Evolutionary conservation across 2,113 vertebrate genomes (phyloP), one percentile per base, ranked within the genome.

Genomic region (Crypturellus undulatus): DNA sequence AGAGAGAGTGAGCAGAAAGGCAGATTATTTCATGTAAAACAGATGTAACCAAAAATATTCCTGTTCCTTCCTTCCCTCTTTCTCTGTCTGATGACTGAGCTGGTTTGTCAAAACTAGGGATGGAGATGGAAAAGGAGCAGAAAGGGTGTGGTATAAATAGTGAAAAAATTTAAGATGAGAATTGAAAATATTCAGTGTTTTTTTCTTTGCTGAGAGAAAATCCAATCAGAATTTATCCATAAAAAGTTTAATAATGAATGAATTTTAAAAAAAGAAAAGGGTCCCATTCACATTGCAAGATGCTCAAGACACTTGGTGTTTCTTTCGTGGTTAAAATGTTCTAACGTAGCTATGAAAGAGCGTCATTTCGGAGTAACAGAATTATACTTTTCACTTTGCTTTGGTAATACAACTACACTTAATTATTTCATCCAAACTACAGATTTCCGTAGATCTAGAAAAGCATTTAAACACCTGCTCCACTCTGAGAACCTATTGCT

Each of bases 381-480:
- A 90, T 84, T 94, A 92, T 88, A 38, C 72, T 97, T 95, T 95
- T 96, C 72, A 81, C 82, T 95, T 90, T 79, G 84, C 47, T 96
- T 85, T 90, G 91, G 47, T 85, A 92, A 83, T 69, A 94, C 90
- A 85, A 88, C 90, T 95, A 96, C 26, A 6, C 85, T 93, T 93
- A 94, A 95, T 95, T 95, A 93, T 96, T 94, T 90, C 69, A 93
- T 93, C 72, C 88, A 69, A 96, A 94, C 90, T 91, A 60, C 82
- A 90, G 72, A 92, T 95, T 96, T 95, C 72, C 68, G 85, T 0
- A 2, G 73, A 96, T 91, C 64, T 79, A 94, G 71, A 34, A 95
- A 95, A 95, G 45, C 47, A 65, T 92, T 93, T 92, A 95, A 92
- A 87, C 87, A 95, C 84, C 84, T 93, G 86, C 91, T 89, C 77